A percentile compares a stretch with the other conserved stretches of the same genome.
phyloP scores from a whole-genome alignment of 1,140 invertebrate genomes.

The Penaeus chinensis region DNA sequence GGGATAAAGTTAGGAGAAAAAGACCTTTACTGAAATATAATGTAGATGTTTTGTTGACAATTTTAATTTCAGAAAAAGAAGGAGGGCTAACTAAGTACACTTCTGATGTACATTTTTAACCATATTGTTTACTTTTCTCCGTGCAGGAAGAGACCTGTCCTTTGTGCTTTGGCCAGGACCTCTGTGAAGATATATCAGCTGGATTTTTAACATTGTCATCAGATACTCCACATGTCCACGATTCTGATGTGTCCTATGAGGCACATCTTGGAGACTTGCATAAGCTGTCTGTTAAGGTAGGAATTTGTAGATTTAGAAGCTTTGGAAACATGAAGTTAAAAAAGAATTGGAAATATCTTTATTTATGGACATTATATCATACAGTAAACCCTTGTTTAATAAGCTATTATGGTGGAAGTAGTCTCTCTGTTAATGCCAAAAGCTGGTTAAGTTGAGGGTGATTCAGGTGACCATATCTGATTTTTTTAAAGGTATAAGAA shows the following conservation, averaged over 20 bases:
- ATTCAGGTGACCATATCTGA: neutral
- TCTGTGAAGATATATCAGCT: slow-evolving; percentile 52
- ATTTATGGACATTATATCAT: neutral
- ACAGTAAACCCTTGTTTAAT: neutral
- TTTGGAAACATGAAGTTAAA: neutral
- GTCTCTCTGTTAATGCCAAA: neutral
- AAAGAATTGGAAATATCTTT: neutral
- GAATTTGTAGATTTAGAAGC: neutral
- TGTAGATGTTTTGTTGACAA: no score
- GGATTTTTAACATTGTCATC: slow-evolving; percentile 45
- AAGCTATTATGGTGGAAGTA: no score
- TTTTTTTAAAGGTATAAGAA: neutral
- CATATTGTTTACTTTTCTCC: neutral
- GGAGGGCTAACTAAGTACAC: neutral
- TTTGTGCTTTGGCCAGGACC: slow-evolving; percentile 49
- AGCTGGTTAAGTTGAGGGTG: no score
- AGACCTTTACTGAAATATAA: no score
- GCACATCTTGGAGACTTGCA: slow-evolving; percentile 40
- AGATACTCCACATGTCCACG: slow-evolving; percentile 16
- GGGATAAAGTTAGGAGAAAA: no score
- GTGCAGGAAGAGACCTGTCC: slow-evolving; percentile 53
- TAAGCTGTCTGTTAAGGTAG: slow-evolving; percentile 50
- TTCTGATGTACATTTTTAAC: neutral
- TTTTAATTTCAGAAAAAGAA: neutral
- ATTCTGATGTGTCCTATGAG: slow-evolving; percentile 21